phyloP scores from a whole-genome alignment of 2,113 vertebrate genomes.

The Podarcis cretensis region DNA sequence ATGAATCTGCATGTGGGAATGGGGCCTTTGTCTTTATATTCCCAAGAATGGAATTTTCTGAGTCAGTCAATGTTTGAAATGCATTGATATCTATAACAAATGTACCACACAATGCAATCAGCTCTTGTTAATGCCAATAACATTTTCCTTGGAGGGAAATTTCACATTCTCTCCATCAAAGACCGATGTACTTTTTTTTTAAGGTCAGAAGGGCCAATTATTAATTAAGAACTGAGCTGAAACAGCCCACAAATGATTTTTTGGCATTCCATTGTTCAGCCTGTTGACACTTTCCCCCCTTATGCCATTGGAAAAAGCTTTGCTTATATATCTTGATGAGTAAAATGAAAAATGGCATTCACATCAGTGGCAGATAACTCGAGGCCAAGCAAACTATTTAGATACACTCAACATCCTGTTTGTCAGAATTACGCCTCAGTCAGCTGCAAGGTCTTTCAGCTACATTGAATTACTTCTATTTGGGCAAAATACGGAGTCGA shows the following conservation, averaged over 20 bases:
- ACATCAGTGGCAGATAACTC: background rate
- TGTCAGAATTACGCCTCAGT: background rate
- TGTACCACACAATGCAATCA: background rate
- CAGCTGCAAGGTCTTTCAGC: constrained; percentile 36
- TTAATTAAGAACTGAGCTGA: background rate
- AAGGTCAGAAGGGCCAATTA: background rate
- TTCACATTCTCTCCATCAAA: background rate
- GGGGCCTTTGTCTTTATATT: background rate
- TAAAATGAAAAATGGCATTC: background rate
- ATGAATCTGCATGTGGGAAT: background rate
- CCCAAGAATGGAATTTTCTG: background rate
- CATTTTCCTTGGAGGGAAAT: background rate
- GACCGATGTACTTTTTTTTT: background rate
- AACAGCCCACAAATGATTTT: background rate
- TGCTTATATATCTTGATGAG: background rate
- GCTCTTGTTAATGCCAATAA: background rate
- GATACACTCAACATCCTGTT: background rate
- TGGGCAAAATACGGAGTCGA: background rate
- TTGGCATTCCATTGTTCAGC: background rate
- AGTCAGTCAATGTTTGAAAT: background rate
- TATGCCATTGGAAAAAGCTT: background rate
- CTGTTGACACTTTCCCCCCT: background rate
- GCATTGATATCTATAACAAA: background rate
- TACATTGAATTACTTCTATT: constrained; percentile 1
- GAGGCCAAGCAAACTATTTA: background rate